Evolutionary conservation across 2,888 invertebrate species (phyloP).

Genomic region (Eristalinus sepulchralis): DNA sequence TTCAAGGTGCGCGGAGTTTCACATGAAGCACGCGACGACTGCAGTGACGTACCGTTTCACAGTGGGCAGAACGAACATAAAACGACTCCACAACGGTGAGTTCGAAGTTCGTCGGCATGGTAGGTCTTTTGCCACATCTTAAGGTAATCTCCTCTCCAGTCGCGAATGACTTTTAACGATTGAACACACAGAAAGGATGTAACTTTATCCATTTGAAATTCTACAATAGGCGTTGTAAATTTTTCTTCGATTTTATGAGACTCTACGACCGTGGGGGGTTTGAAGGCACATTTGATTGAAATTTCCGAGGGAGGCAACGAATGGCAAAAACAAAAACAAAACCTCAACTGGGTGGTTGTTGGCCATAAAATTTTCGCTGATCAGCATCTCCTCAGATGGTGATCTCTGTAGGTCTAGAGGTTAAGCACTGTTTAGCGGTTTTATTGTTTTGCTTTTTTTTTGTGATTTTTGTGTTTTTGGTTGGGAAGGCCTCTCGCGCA

Average conservation of each 20-base stretch:
- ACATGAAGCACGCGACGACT: conserved; percentile 33
- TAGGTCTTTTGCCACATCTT: not conserved
- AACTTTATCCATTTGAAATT: not conserved
- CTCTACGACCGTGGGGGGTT: not conserved
- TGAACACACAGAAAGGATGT: not conserved
- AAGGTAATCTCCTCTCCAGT: not conserved
- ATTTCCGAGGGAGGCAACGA: not conserved
- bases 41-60: conserved; percentile 9
- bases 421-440: conserved; percentile 30
- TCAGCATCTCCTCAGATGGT: conserved; percentile 7
- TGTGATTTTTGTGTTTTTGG: not conserved
- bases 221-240: not conserved
- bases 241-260: not conserved
- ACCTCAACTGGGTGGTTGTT: conserved; percentile 2
- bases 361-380: conserved; percentile 12
- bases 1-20: conserved; percentile 55
- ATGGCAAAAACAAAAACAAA: not conserved
- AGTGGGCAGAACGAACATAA: not conserved
- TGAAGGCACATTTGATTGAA: not conserved
- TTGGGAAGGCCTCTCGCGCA: not conserved
- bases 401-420: conserved; percentile 50
- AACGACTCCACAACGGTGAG: not conserved
- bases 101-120: not conserved
- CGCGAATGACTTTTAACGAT: not conserved
- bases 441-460: conserved; percentile 11